phyloP scores from a whole-genome alignment of 2,113 vertebrate species.

The Tylochromis polylepis region DNA sequence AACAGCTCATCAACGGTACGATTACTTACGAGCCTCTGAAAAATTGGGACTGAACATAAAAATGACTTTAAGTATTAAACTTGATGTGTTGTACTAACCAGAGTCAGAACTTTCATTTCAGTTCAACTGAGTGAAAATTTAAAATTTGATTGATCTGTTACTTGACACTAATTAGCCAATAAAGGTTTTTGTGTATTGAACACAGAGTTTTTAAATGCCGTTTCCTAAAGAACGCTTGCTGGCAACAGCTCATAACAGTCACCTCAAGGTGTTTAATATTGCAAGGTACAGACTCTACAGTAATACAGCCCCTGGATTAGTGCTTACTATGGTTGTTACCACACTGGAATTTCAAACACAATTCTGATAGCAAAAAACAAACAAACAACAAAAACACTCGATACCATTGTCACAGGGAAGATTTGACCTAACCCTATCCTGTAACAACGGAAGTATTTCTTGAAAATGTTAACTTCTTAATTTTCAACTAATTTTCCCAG shows the following conservation, averaged over 20 bases:
- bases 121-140: background rate
- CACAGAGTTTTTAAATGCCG: background rate
- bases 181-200: background rate
- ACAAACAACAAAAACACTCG: background rate
- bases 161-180: background rate
- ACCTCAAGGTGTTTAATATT: background rate
- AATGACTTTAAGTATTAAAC: background rate
- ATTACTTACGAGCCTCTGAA: background rate
- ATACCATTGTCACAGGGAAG: accelerated
- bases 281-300: background rate
- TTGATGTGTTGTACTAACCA: background rate
- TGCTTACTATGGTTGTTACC: background rate
- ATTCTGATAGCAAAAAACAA: background rate
- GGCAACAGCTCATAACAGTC: background rate
- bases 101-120: background rate
- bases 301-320: background rate
- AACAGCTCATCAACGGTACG: background rate
- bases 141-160: background rate
- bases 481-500: accelerated
- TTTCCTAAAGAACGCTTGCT: background rate
- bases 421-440: background rate
- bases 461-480: background rate
- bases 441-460: background rate
- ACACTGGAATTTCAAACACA: background rate
- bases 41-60: background rate